Evolutionary conservation across 1,140 invertebrate genomes (phyloP).

Genomic region (Drosophila carrolli): DNA sequence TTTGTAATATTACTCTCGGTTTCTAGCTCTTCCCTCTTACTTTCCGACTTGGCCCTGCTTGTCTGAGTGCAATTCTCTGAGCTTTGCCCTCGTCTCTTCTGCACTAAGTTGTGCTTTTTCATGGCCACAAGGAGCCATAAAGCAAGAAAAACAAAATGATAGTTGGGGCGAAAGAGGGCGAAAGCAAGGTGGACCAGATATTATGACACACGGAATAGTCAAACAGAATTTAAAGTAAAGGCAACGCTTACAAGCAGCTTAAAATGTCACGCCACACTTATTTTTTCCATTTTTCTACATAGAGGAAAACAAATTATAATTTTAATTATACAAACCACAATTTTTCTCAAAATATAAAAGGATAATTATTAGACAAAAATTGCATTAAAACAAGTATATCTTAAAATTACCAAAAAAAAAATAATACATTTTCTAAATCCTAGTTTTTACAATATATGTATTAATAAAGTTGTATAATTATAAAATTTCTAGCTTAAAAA

Average conservation of each 20-base stretch:
- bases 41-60: slow-evolving; percentile 48
- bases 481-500: too few relatives aligned
- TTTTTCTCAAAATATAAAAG: not conserved
- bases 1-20: slow-evolving; percentile 67
- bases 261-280: slow-evolving; percentile 40
- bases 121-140: slow-evolving; percentile 40
- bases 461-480: too few relatives aligned
- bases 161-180: not conserved
- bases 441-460: too few relatives aligned
- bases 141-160: slow-evolving; percentile 11
- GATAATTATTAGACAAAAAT: not conserved
- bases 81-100: slow-evolving; percentile 8
- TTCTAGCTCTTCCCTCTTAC: slow-evolving; percentile 40
- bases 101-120: slow-evolving; percentile 34
- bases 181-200: slow-evolving; percentile 23
- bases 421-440: too few relatives aligned
- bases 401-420: too few relatives aligned
- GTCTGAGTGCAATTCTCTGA: slow-evolving; percentile 44
- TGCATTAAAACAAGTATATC: not conserved
- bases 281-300: slow-evolving; percentile 5
- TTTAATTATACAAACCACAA: too few relatives aligned
- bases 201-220: slow-evolving; percentile 68
- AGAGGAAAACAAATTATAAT: not conserved
- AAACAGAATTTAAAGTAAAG: slow-evolving; percentile 61
- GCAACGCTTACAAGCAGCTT: slow-evolving; percentile 71